Evolutionary conservation across 92 coral and sea anemone genomes (phyloP).

Genomic region (Galaxea fascicularis): DNA sequence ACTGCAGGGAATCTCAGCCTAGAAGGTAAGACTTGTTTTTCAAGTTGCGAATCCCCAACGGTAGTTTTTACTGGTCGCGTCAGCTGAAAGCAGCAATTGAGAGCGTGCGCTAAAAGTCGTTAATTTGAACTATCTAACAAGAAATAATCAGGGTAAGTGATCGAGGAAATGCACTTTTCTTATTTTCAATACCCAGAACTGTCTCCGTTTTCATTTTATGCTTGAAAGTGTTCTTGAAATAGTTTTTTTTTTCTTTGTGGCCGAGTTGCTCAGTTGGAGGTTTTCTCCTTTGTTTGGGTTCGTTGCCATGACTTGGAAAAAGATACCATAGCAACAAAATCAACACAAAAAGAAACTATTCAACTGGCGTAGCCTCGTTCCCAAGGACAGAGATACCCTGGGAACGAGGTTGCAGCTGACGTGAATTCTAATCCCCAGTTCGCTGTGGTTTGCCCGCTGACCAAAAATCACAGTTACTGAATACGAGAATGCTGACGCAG

Average conservation of each 20-base stretch:
- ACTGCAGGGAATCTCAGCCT: constrained; percentile 1
- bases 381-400: too few species aligned
- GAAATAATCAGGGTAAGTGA: background rate
- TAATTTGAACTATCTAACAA: background rate
- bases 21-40: constrained; percentile 18
- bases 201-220: background rate
- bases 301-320: background rate
- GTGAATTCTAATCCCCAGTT: background rate
- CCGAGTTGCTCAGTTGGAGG: background rate
- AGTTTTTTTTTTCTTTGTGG: too few species aligned
- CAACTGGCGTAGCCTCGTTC: background rate
- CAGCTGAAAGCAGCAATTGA: background rate
- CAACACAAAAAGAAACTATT: background rate
- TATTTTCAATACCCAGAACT: background rate
- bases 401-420: too few species aligned
- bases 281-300: background rate
- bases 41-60: background rate
- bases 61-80: background rate
- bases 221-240: background rate
- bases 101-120: background rate
- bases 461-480: background rate
- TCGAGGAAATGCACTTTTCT: background rate
- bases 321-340: background rate
- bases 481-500: background rate
- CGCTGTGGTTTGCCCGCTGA: background rate